Conservation (phyloP, 2,888 invertebrate genomes). For the Crossocerus cetratus region DNA sequence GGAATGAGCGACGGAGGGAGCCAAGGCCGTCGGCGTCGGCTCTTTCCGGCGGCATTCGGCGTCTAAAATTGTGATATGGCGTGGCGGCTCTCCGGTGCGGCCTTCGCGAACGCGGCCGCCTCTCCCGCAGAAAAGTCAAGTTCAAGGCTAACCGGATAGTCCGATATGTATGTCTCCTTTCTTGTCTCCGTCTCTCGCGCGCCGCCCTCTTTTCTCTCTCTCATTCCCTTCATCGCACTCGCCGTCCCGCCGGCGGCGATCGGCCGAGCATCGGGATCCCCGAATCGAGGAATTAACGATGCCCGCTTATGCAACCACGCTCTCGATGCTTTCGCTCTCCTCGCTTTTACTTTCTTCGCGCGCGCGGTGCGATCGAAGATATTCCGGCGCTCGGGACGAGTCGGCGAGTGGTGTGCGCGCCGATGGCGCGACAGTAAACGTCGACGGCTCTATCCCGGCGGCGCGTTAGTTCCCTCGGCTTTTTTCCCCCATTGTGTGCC, state of each 20-base stretch:
- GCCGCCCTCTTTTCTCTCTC: neutral
- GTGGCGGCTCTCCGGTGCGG: conserved; percentile 52
- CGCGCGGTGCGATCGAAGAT: too few relatives aligned
- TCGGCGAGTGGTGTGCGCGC: too few relatives aligned
- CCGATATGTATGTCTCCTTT: conserved; percentile 12
- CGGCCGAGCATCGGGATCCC: neutral
- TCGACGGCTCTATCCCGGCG: too few relatives aligned
- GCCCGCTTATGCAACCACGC: neutral
- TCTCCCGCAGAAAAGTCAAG: conserved; percentile 58
- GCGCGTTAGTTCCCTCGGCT: neutral
- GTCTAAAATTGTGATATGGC: conserved; percentile 65
- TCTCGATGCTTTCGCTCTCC: conserved; percentile 6
- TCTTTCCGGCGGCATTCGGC: conserved; percentile 69
- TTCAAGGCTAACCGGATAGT: conserved; percentile 59
- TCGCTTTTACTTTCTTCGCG: too few relatives aligned
- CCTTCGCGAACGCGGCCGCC: conserved; percentile 52
- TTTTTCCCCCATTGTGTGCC: neutral
- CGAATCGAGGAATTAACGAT: neutral
- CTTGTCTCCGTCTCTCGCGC: neutral
- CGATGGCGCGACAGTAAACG: too few relatives aligned
- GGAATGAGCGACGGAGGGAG: conserved; percentile 35
- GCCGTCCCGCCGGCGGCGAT: too few relatives aligned
- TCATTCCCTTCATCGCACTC: neutral
- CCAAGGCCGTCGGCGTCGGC: conserved; percentile 66
- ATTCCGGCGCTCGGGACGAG: too few relatives aligned